Base-by-base conservation (phyloP, 1,140 invertebrate species). In the Hyposmocoma kahamanoa region DNA sequence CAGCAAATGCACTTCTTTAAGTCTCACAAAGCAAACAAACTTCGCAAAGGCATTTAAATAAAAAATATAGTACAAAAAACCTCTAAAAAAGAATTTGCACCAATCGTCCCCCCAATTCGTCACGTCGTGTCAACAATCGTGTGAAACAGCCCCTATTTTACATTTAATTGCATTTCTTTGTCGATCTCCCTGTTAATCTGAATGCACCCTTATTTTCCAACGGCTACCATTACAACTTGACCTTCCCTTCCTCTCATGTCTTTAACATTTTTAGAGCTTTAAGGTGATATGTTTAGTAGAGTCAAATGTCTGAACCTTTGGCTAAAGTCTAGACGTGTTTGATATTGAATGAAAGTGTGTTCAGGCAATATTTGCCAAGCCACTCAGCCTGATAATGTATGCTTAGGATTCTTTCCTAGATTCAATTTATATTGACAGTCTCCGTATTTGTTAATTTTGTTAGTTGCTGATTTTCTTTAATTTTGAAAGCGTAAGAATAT, bases 81-180 rank as follows among this genome's bases (percentile, higher is more conserved):
- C n/a, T n/a, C n/a, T n/a, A n/a, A n/a, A n/a, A n/a, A n/a, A n/a
- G n/a, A n/a, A n/a, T n/a, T n/a, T n/a, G n/a, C n/a, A n/a, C n/a
- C n/a, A n/a, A n/a, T n/a, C n/a, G n/a, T n/a, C n/a, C 26, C 45
- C 65, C 68, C 70, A 51, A 79, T 84, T 81, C 73, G 78, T 76
- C 74, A 82, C 75, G 62, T 42, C 67, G 50, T 67, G 76, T 79
- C 78, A 82, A 82, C 80, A 80, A 52, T 74, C 72, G 80, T 82
- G 81, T 82, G 78, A 79, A 81, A 68, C 64, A 69, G 60, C 64
- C 81, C 81, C 76, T 81, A 81, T 82, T 84, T 82, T 84, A 84
- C 78, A 84, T 84, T 84, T 84, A 84, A 84, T 84, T 84, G 80
- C 80, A 84, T 84, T 84, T 82, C 80, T 84, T 84, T 84, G 81